These are phyloP conservation scores for Dipus sagitta DNA, from an alignment of 2,797 vertebrate genomes.

Conservation along the genomic window DNA sequence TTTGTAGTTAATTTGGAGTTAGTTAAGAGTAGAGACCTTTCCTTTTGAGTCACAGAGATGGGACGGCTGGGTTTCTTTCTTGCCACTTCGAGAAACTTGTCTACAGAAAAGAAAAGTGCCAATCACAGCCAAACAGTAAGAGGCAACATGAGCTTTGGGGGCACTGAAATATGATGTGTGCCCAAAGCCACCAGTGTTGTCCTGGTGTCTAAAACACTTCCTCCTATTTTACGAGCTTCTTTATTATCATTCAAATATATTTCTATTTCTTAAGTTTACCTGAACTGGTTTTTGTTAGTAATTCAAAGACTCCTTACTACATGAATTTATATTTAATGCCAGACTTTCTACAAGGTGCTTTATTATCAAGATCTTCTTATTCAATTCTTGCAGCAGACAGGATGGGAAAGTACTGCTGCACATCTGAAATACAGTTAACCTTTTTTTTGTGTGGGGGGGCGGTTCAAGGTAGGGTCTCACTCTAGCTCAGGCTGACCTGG, in stretches of 20 bases:
- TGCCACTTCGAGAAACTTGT: not conserved
- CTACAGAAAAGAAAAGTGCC: not conserved
- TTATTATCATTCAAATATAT: not conserved
- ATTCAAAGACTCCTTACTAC: slow-evolving; percentile 41
- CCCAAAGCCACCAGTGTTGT: not conserved
- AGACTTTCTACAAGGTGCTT: slow-evolving; percentile 38
- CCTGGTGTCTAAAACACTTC: not conserved
- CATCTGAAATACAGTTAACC: not conserved
- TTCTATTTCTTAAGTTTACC: slow-evolving; percentile 2
- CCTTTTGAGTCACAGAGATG: slow-evolving; percentile 8
- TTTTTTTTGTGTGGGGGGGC: no score
- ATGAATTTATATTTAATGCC: slow-evolving; percentile 7
- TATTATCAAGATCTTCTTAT: not conserved
- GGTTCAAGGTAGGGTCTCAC: no score
- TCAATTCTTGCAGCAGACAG: not conserved
- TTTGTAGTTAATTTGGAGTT: not conserved
- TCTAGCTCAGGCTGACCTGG: no score
- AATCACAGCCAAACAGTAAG: not conserved
- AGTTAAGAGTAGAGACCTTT: not conserved
- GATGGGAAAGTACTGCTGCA: not conserved
- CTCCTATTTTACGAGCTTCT: slow-evolving; percentile 47
- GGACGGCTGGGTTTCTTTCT: not conserved
- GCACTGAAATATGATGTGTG: not conserved
- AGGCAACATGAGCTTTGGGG: not conserved
- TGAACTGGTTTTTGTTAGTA: slow-evolving; percentile 4